phyloP scores from a whole-genome alignment of 2,113 vertebrate species.

The Colius striatus region DNA sequence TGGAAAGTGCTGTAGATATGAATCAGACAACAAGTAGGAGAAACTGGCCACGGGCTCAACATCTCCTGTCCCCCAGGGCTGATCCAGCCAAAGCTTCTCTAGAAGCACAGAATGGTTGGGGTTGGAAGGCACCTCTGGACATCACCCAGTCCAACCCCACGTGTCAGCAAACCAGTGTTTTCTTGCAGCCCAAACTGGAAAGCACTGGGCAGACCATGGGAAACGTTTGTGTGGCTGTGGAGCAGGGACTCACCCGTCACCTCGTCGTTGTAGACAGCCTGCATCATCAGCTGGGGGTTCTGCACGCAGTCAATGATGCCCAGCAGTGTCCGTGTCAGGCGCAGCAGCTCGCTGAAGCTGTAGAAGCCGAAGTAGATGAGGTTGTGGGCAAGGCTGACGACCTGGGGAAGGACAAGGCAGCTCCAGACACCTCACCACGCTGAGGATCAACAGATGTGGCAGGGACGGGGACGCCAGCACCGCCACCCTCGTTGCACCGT shows the following conservation, averaged over 20 bases:
- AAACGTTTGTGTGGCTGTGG: not conserved
- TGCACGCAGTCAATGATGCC: slow-evolving; percentile 96
- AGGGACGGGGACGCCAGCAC: not conserved
- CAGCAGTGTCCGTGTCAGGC: slow-evolving; percentile 91
- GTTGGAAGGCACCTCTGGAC: too few species aligned
- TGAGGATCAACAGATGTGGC: accelerated
- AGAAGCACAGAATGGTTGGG: too few species aligned
- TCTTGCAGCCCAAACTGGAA: not conserved
- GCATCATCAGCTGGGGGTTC: slow-evolving; percentile 76
- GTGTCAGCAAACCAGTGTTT: accelerated
- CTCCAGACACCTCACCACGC: not conserved
- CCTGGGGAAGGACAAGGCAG: slow-evolving; percentile 73
- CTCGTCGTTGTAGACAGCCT: slow-evolving; percentile 81
- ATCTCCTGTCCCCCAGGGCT: not conserved
- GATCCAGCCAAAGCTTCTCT: not conserved
- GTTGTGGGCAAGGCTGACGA: slow-evolving; percentile 94
- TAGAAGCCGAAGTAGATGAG: slow-evolving; percentile 99
- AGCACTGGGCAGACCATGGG: not conserved
- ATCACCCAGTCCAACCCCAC: too few species aligned
- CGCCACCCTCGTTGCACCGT: accelerated
- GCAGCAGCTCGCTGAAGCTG: slow-evolving; percentile 95
- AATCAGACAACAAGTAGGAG: not conserved
- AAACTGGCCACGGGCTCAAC: not conserved
- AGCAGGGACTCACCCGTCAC: slow-evolving; percentile 76
- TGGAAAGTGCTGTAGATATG: not conserved